These are phyloP conservation scores for Callospermophilus lateralis DNA, from an alignment of 2,113 vertebrate genomes.

Conservation along the genomic window DNA sequence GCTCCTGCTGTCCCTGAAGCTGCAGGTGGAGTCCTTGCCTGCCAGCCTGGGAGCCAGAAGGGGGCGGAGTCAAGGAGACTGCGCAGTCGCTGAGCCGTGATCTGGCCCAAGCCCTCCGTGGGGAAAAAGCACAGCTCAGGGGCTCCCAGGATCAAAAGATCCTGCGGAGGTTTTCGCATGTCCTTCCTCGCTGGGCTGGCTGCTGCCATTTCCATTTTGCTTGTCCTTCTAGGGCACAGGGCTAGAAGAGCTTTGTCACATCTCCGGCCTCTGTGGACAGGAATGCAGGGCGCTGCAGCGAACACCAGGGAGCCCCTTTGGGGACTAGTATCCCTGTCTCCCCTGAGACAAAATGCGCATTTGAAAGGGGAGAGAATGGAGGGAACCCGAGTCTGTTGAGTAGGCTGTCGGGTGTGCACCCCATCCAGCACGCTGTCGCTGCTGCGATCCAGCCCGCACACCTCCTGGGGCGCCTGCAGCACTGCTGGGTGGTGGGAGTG, in stretches of 20 bases:
- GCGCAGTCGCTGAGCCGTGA: not conserved
- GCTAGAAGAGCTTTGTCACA: not conserved
- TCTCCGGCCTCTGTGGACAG: not conserved
- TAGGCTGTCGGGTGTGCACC: not conserved
- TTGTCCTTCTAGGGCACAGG: not conserved
- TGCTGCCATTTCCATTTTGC: not conserved
- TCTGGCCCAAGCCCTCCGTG: not conserved
- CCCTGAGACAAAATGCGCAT: not conserved
- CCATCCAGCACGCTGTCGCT: fast-evolving
- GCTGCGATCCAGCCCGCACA: fast-evolving
- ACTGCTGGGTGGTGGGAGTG: not conserved
- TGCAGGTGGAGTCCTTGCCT: not conserved
- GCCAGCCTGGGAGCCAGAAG: not conserved
- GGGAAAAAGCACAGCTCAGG: not conserved
- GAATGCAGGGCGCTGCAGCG: not conserved
- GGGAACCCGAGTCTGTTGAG: not conserved
- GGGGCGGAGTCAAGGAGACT: not conserved
- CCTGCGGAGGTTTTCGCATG: not conserved
- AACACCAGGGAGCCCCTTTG: not conserved
- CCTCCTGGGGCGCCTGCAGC: too few species aligned
- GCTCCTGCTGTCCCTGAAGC: not conserved
- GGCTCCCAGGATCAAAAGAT: not conserved
- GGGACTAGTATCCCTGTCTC: not conserved
- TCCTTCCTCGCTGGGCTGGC: not conserved
- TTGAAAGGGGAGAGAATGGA: not conserved